Base-by-base conservation (phyloP, 2,113 vertebrate genomes). In the Sinocyclocheilus anophthalmus region DNA sequence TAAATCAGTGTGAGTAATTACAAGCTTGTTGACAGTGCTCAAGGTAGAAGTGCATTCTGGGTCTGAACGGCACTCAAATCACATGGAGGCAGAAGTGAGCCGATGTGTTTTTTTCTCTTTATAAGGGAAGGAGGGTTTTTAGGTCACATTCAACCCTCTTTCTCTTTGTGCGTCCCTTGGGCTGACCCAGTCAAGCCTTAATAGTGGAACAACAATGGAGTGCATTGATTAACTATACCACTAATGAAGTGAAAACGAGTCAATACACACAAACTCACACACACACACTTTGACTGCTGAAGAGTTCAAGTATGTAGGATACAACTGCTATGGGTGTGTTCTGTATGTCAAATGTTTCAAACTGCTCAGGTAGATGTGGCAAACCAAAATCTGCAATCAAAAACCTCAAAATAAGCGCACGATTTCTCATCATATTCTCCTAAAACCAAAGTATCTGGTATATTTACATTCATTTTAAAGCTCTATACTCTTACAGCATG, bases 161-260 rank as follows among this genome's bases (percentile, higher is more conserved):
- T 77, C 81, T 78, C 37, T n/a, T 18, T 84, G 13, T 30, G 22
- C 11, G 3, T 63, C 85, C 79, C 61, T n/a, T 67, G 77, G 39
- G 61, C 26, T 83, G 20, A 59, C 48, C 37, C 48, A 77, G 50
- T 45, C 63, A 77, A 76, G 53, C 24, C 75, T 84, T 84, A 83
- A 87, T 81, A 57, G 78, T 53, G 79, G 69, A 79, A 83, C 83
- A 88, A 87, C 84, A 88, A 87, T 85, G 80, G 80, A 85, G 76
- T 69, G 78, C 80, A 90, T 87, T 85, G 87, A 87, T 87, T 85
- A 88, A 81, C 87, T 76, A 85, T 86, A 84, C 55, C 73, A 78
- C 85, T 88, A 88, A 90, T 88, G 87, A 88, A 84, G 84, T 78
- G 83, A 53, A 84, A 50, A 77, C 67, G 59, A 85, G 57, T 83